These are phyloP conservation scores for Leptinotarsa haldemani DNA, from an alignment of 2,888 invertebrate species.

Conservation along the genomic window DNA sequence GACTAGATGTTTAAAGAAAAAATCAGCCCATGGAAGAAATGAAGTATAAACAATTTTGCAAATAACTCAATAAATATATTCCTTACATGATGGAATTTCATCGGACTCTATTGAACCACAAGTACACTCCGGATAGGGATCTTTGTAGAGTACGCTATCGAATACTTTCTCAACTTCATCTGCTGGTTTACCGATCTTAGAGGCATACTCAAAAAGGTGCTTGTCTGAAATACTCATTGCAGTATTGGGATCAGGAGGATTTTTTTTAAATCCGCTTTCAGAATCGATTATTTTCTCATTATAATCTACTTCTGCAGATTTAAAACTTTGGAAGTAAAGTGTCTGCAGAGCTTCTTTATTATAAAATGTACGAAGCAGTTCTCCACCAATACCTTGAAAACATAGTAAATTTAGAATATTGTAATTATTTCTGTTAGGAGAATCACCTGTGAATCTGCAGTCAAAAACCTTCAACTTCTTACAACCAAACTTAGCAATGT, in stretches of 20 bases:
- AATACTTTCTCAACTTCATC: conserved; percentile 38
- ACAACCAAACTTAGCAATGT: conserved; percentile 80
- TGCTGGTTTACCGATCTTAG: conserved; percentile 29
- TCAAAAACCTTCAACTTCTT: conserved; percentile 66
- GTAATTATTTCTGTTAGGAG: neutral
- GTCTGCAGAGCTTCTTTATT: conserved; percentile 52
- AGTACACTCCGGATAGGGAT: conserved; percentile 58
- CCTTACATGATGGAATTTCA: conserved; percentile 16
- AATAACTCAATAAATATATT: neutral
- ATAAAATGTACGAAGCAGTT: conserved; percentile 55
- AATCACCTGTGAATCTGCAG: conserved; percentile 60
- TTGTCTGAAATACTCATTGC: conserved; percentile 43
- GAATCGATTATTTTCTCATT: conserved; percentile 33
- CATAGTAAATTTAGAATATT: neutral
- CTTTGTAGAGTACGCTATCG: conserved; percentile 56
- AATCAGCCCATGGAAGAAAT: no score
- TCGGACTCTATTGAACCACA: conserved; percentile 45
- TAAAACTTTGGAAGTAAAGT: conserved; percentile 60
- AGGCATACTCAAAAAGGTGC: conserved; percentile 39
- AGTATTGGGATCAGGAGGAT: conserved; percentile 16
- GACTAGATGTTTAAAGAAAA: no score
- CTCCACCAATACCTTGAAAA: conserved; percentile 57
- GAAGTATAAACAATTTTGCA: neutral
- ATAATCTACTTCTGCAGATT: conserved; percentile 52
- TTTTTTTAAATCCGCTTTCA: conserved; percentile 18